These are phyloP conservation scores for Buceros bicornis DNA, from an alignment of 2,797 vertebrate genomes.

Conservation along the genomic window DNA sequence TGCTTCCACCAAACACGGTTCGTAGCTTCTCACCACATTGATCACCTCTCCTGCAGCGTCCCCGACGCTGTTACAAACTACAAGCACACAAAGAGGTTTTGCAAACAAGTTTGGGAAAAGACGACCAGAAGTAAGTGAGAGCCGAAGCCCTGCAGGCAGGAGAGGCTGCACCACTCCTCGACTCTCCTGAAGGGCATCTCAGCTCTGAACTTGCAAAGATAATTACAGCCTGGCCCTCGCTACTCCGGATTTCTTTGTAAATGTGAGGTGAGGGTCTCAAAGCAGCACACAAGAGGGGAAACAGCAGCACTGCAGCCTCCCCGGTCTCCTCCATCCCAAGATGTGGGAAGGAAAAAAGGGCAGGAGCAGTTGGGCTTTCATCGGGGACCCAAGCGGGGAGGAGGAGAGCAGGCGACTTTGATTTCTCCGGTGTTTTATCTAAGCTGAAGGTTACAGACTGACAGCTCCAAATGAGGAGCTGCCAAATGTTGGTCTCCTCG, in stretches of 20 bases:
- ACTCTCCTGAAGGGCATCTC: not conserved
- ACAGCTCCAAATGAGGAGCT: slow-evolving; percentile 1
- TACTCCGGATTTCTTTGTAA: not conserved
- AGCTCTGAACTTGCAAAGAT: not conserved
- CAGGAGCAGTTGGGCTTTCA: not conserved
- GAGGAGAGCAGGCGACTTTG: not conserved
- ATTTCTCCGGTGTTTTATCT: not conserved
- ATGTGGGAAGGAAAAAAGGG: not conserved
- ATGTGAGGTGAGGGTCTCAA: not conserved
- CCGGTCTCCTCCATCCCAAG: not conserved
- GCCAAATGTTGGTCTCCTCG: not conserved
- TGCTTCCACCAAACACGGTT: not conserved
- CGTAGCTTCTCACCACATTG: not conserved
- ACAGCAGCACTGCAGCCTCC: not conserved
- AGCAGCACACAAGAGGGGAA: not conserved
- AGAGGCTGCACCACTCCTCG: fast-evolving
- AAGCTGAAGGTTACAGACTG: not conserved
- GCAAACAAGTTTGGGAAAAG: not conserved
- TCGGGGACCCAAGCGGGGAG: not conserved
- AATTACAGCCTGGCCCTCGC: not conserved
- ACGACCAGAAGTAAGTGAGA: not conserved
- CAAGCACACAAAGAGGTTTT: not conserved
- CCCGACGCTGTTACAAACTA: not conserved
- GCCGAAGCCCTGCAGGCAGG: fast-evolving
- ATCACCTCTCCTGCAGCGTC: not conserved